These are phyloP conservation scores for Chloromyia formosa DNA, from an alignment of 2,888 invertebrate genomes.

Conservation along the genomic window DNA sequence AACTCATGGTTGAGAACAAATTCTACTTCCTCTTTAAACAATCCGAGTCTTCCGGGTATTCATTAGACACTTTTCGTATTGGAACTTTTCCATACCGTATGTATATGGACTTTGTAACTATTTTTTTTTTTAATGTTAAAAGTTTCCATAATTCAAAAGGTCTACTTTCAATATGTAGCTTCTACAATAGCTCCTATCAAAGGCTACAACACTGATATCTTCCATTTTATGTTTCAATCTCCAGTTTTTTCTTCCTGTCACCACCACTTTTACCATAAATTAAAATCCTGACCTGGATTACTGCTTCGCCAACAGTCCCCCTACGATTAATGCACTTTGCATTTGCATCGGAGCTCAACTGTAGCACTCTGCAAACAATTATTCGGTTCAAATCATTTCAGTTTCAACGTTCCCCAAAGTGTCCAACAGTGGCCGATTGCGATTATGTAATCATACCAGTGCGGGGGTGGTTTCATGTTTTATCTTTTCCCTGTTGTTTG, in stretches of 20 bases:
- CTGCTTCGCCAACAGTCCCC: too few relatives aligned
- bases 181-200: background rate
- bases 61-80: too few relatives aligned
- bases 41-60: too few relatives aligned
- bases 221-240: background rate
- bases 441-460: constrained; percentile 8
- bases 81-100: too few relatives aligned
- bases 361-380: background rate
- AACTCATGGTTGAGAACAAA: too few relatives aligned
- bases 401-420: background rate
- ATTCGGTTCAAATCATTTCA: background rate
- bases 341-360: too few relatives aligned
- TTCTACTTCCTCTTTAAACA: too few relatives aligned
- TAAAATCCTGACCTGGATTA: constrained; percentile 20
- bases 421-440: background rate
- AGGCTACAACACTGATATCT: background rate
- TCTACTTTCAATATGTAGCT: background rate
- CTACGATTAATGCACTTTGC: background rate
- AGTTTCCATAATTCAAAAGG: too few relatives aligned
- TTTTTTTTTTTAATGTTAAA: too few relatives aligned
- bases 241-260: background rate
- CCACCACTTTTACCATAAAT: background rate
- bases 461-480: background rate
- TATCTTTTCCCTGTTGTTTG: background rate
- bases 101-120: too few relatives aligned